Evolutionary conservation across 2,113 vertebrate genomes (phyloP).

Genomic region (Pogonocichla stellata): DNA sequence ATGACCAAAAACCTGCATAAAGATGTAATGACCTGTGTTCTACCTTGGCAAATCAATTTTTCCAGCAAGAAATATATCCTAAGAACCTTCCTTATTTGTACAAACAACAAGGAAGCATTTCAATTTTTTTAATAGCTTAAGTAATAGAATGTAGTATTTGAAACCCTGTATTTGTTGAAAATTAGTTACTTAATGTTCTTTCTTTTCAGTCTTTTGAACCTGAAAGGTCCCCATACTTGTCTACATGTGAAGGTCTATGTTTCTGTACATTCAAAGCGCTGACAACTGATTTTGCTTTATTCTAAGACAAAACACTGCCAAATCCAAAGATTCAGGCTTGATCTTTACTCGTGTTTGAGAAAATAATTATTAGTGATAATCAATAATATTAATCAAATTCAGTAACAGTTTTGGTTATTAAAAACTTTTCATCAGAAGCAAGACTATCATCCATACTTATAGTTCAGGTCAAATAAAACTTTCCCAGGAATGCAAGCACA

Average conservation of each 20-base stretch:
- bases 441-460: background rate
- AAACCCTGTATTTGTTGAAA: background rate
- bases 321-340: background rate
- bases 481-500: background rate
- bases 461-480: background rate
- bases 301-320: background rate
- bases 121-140: background rate
- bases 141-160: background rate
- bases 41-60: background rate
- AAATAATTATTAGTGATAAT: background rate
- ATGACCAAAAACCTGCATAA: background rate
- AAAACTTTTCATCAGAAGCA: background rate
- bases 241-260: background rate
- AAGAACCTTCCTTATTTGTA: accelerated
- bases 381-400: background rate
- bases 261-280: background rate
- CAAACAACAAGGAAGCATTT: background rate
- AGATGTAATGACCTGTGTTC: background rate
- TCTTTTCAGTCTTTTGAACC: background rate
- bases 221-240: background rate
- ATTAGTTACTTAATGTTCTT: background rate
- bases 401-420: background rate
- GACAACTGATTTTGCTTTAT: background rate
- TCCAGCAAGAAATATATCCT: background rate
- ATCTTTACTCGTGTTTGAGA: background rate